Evolutionary conservation across 2,113 vertebrate genomes (phyloP).

Genomic region (Stigmatopora nigra): DNA sequence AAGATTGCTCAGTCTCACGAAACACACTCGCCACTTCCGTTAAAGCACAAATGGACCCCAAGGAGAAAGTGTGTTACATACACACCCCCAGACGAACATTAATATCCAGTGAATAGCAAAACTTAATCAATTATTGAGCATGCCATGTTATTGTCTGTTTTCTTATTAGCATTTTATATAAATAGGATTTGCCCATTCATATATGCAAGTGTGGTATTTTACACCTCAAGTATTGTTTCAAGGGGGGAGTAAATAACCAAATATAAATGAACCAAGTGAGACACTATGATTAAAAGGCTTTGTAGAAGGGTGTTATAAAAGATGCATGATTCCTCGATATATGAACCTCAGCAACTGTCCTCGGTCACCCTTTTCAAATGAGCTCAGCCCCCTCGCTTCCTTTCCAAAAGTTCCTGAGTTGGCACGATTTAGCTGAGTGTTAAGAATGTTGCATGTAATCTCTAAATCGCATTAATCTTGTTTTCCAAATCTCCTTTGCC

Average conservation of each 20-base stretch:
- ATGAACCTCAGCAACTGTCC: slow-evolving; percentile 20
- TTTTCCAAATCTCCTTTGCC: slow-evolving; percentile 44
- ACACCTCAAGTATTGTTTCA: neutral
- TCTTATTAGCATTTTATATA: too few species aligned
- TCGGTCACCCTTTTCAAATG: neutral
- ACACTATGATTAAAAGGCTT: slow-evolving; percentile 8
- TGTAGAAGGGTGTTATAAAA: slow-evolving; percentile 41
- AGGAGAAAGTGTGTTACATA: slow-evolving; percentile 11
- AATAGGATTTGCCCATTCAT: too few species aligned
- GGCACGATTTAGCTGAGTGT: slow-evolving; percentile 16
- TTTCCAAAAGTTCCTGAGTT: slow-evolving; percentile 25
- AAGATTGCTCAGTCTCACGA: slow-evolving; percentile 41
- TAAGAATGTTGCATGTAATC: slow-evolving; percentile 36
- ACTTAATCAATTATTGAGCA: too few species aligned
- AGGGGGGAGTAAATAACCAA: neutral
- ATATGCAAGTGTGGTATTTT: too few species aligned
- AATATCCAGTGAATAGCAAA: too few species aligned
- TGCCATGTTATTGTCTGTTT: too few species aligned
- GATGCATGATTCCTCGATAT: slow-evolving; percentile 45
- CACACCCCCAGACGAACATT: neutral
- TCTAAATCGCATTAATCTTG: slow-evolving; percentile 48
- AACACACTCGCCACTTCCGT: slow-evolving; percentile 31
- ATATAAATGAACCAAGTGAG: neutral
- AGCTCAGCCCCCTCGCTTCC: neutral
- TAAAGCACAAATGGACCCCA: slow-evolving; percentile 24